Conservation (phyloP, 2,888 invertebrate genomes). For the Pecten maximus region DNA sequence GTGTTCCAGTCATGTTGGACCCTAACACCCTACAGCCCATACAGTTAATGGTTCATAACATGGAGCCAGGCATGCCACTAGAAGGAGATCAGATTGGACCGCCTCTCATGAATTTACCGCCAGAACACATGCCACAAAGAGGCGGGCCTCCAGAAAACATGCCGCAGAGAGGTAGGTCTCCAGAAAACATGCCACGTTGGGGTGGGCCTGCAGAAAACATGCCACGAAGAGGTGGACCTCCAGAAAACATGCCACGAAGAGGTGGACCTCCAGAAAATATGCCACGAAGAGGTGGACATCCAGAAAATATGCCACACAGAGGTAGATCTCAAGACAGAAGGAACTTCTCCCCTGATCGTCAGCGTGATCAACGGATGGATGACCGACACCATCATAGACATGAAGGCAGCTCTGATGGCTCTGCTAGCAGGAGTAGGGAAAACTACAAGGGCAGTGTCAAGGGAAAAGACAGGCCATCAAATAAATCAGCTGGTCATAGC, state of each 20-base stretch:
- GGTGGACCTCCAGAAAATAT: no score
- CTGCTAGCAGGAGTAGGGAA: background rate
- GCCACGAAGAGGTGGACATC: no score
- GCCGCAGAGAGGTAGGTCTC: background rate
- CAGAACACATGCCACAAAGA: background rate
- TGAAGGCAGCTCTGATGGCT: conserved; percentile 4
- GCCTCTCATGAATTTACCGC: background rate
- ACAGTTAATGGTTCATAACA: conserved; percentile 1
- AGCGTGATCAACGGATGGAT: background rate
- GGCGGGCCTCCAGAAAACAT: no score
- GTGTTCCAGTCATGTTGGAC: background rate
- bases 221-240: no score
- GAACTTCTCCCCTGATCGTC: background rate
- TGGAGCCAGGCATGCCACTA: background rate
- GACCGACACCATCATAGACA: background rate
- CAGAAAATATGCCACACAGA: background rate
- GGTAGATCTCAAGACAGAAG: background rate
- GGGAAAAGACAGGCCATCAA: background rate
- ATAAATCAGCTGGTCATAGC: background rate
- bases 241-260: no score
- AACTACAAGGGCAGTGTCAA: background rate
- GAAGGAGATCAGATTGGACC: background rate
- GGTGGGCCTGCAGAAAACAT: no score
- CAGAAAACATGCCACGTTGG: no score
- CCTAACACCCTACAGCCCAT: background rate